Evolutionary conservation across 2,113 vertebrate genomes (phyloP).

Genomic region (Beaufortia kweichowensis): DNA sequence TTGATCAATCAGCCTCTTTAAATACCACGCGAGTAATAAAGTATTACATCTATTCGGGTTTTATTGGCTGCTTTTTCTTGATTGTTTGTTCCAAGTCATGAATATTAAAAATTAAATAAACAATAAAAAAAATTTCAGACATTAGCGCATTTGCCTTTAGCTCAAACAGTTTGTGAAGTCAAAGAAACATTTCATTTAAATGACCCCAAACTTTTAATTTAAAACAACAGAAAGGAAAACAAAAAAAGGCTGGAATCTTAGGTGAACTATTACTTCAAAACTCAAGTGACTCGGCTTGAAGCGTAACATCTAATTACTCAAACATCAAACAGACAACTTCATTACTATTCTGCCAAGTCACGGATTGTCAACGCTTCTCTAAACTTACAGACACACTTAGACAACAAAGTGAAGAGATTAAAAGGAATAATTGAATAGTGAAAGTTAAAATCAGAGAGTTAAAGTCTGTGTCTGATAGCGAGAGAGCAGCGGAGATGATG

Average conservation of each 20-base stretch:
- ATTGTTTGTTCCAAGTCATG: too few species aligned
- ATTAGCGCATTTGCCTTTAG: too few species aligned
- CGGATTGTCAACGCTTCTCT: background rate
- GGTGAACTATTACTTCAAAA: background rate
- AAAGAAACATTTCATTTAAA: too few species aligned
- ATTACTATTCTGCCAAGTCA: background rate
- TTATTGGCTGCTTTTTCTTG: too few species aligned
- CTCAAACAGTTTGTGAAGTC: too few species aligned
- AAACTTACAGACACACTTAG: slow-evolving; percentile 7
- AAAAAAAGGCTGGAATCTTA: too few species aligned
- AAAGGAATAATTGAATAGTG: slow-evolving; percentile 41
- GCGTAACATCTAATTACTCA: background rate
- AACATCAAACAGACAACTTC: slow-evolving; percentile 3
- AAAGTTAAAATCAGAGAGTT: background rate
- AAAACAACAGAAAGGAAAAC: background rate
- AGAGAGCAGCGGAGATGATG: slow-evolving; percentile 13
- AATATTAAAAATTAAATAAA: too few species aligned
- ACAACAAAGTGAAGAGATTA: slow-evolving; percentile 36
- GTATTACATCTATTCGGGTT: too few species aligned
- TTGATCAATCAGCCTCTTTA: too few species aligned
- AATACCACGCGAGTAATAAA: too few species aligned
- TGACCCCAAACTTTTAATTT: background rate
- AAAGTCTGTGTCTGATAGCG: slow-evolving; percentile 6
- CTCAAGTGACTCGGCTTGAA: background rate
- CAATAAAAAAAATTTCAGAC: too few species aligned